Base-by-base conservation (phyloP, 2,113 vertebrate genomes). In the Trematomus loennbergii region DNA sequence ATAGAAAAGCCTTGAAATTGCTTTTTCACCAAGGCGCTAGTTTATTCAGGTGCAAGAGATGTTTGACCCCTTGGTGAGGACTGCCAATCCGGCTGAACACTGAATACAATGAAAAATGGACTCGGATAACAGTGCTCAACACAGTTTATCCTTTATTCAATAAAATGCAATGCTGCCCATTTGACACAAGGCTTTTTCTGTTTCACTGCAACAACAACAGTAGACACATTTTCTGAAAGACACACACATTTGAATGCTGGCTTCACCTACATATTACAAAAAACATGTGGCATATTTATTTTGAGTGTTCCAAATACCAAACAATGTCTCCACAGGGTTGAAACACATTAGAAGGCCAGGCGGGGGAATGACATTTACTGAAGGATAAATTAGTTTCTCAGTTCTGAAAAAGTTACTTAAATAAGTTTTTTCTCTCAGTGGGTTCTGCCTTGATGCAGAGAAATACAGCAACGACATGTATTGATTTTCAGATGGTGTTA, bases 401-500 rank as follows among this genome's bases (percentile, higher is more conserved):
- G 9, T 75, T 53, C 18, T 61, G 18, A 81, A 80, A 60, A 88
- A 83, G 69, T 81, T 40, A 60, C 60, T 71, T 72, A 76, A 40
- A 61, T 72, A 2, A 8, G 5, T 65, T 82, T 36, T 75, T 62
- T 77, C 25, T 54, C 50, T 76, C 59, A 3, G 43, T 2, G 46
- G 62, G 58, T 57, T 62, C 22, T 60, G 62, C 22, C 49, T 3
- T 3, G 50, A 16, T 29, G 5, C 43, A 16, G 64, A 83, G 33
- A 85, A 81, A 85, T 66, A 79, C 49, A 72, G 72, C 72, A 50
- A 64, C 43, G 82, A 71, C 63, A 54, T 8, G 40, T 79, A 84
- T 90, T 85, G 91, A 90, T 89, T 86, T 67, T 68, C 9, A 65
- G 45, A 75, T 50, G 12, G 46, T 70, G 76, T 62, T 84, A 46